Base-by-base conservation (phyloP, 2,888 invertebrate genomes). In the Sturmia bella region DNA sequence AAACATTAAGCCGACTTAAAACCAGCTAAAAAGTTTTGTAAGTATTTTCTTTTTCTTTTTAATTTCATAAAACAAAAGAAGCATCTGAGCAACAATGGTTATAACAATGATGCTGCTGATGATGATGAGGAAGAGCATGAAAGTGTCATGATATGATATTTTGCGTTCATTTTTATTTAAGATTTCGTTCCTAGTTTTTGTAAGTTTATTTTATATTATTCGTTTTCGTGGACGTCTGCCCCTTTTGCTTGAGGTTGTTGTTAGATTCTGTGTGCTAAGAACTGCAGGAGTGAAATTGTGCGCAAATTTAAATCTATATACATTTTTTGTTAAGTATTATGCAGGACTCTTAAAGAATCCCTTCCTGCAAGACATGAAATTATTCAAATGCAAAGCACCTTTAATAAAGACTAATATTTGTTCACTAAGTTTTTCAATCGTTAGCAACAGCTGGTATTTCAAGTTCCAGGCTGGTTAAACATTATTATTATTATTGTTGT, bases 121-220 rank as follows among this genome's bases (percentile, higher is more conserved):
- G 45, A 56, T n/a, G 21, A 43, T 15, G 41, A 27, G 0, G 19
- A 59, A n/a, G 17, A 73, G 56, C 37, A 69, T 54, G 54, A 70
- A 66, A 64, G 52, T 75, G 52, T 75, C 57, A 39, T 66, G 74
- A 80, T 74, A 75, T 56, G 63, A 74, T 69, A 57, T 75, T 54
- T 11, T 64, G 41, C 56, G 57, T 64, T 21, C 37, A 56, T 52
- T 69, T 57, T 39, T n/a, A n/a, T 59, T 59, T 5, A 41, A 6
- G 9, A 9, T 32, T 32, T 32, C 9, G 32, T 32, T 15, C 39
- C 27, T 39, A 9, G 41, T 52, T 43, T 37, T 39, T 24, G n/a
- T 45, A 39, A 56, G 45, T 24, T 21, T 37, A 7, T 39, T 54
- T 56, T 13, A 6, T 24, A n/a, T 50, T 54, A 32, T 45, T 11